Evolutionary conservation across 2,797 vertebrate genomes (phyloP).

Genomic region (Platalea minor): DNA sequence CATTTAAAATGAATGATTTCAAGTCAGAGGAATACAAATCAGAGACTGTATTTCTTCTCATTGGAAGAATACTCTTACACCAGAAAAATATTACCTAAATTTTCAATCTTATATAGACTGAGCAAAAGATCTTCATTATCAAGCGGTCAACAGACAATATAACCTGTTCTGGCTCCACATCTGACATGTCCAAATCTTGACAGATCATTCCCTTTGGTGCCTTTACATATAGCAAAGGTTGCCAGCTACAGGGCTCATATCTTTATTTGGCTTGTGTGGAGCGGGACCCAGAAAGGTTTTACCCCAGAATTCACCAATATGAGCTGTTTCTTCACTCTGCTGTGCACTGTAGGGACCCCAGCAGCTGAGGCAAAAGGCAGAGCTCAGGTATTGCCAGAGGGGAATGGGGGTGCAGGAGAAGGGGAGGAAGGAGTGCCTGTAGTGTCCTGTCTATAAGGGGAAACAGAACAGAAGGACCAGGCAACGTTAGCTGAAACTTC

Average conservation of each 20-base stretch:
- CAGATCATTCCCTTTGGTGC: background rate
- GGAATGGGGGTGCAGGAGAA: background rate
- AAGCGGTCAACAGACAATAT: background rate
- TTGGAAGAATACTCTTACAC: background rate
- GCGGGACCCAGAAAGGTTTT: background rate
- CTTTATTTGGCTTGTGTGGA: background rate
- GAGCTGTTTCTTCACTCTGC: background rate
- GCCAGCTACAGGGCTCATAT: background rate
- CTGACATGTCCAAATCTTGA: background rate
- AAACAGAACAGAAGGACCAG: background rate
- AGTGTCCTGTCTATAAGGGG: background rate
- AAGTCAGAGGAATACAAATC: slow-evolving; percentile 48
- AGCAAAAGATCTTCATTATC: background rate
- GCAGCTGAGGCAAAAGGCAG: background rate
- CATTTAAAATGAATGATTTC: slow-evolving; percentile 61
- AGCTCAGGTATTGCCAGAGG: background rate
- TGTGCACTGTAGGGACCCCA: background rate
- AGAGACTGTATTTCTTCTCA: background rate
- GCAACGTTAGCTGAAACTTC: background rate
- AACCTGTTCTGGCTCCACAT: background rate
- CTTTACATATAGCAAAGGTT: background rate
- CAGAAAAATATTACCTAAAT: background rate
- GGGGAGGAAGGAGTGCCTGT: background rate
- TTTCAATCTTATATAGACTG: background rate
- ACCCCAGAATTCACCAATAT: background rate